Percentiles rank a stretch among this genome's conserved stretches.
Conservation (phyloP, 2,797 vertebrate genomes). For the Rhinogobio ventralis region DNA sequence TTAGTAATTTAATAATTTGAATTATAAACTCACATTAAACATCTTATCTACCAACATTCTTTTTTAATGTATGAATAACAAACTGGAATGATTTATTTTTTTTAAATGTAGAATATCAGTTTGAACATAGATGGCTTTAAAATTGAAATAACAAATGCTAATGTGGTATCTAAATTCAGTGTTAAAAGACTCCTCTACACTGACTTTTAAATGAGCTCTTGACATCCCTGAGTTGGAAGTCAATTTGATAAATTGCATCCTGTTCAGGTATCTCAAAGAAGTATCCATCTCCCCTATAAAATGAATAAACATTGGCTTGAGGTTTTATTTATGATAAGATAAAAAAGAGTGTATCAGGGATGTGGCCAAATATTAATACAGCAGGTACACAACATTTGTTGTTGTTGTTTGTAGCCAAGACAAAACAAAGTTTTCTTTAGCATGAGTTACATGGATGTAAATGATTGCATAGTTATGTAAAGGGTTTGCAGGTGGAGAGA, state of each 20-base stretch:
- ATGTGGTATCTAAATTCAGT: constrained; percentile 49
- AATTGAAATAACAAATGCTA: constrained; percentile 47
- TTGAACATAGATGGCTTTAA: background rate
- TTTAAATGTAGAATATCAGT: background rate
- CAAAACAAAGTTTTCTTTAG: too few species aligned
- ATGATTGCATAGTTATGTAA: background rate
- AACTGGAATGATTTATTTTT: background rate
- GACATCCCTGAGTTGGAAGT: constrained; percentile 44
- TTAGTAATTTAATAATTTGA: background rate
- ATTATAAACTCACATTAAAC: background rate
- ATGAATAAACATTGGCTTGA: background rate
- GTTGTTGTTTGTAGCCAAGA: background rate
- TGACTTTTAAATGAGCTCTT: constrained; percentile 41
- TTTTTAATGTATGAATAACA: background rate
- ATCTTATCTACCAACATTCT: background rate
- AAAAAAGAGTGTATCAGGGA: background rate
- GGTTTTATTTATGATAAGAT: background rate
- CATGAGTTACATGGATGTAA: background rate
- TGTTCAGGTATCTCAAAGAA: constrained; percentile 48
- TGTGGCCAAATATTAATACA: background rate
- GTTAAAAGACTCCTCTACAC: constrained; percentile 33
- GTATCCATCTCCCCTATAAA: constrained; percentile 16
- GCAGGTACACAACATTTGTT: background rate
- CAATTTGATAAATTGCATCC: constrained; percentile 51
- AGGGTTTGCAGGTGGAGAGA: background rate